Evolutionary conservation across 2,888 invertebrate species (phyloP), one percentile per base, ranked within the genome.

Genomic region (Tipula confusa): DNA sequence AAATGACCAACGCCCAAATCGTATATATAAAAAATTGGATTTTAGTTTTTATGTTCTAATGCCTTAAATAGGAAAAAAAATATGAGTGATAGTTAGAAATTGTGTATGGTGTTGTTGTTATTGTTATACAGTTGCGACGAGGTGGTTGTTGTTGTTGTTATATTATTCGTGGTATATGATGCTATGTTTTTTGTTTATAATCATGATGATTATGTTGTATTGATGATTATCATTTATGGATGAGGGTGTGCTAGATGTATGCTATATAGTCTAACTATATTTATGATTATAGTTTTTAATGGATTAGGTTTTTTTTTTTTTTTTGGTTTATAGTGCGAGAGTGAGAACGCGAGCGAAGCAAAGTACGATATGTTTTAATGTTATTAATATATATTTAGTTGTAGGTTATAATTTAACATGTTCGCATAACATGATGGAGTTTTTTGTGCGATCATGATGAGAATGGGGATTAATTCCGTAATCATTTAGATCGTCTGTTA

Each of bases 191-290:
- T 64, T 64, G 64, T 64, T 9, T 64, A 64, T 64, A 64, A 64
- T 64, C 64, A 64, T 64, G 24, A 64, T 64, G 64, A 64, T 64
- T 64, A 64, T 64, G 64, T 64, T 64, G 64, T 64, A 64, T 64
- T 64, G 64, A 64, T 64, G 64, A 64, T 64, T 64, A 64, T 64
- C 64, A 64, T 64, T 64, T 64, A 64, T 64, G 64, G 24, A 64
- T 64, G 64, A 64, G 64, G 64, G 64, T 64, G 64, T 64, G 64
- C 64, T 64, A 64, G 64, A 64, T 64, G 64, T 64, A 9, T 64
- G 64, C 64, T 64, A 64, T 18, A 18, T 64, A 24, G n/a, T n/a
- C n/a, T n/a, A n/a, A n/a, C n/a, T 64, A 64, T 64, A 64, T 64
- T 64, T 64, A 64, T 64, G 24, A 64, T 64, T 64, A 64, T 64